Percentiles rank a stretch among this genome's conserved stretches.
Evolutionary conservation across 2,797 vertebrate genomes (phyloP).

Genomic region (Parotocinclus haroldoi): DNA sequence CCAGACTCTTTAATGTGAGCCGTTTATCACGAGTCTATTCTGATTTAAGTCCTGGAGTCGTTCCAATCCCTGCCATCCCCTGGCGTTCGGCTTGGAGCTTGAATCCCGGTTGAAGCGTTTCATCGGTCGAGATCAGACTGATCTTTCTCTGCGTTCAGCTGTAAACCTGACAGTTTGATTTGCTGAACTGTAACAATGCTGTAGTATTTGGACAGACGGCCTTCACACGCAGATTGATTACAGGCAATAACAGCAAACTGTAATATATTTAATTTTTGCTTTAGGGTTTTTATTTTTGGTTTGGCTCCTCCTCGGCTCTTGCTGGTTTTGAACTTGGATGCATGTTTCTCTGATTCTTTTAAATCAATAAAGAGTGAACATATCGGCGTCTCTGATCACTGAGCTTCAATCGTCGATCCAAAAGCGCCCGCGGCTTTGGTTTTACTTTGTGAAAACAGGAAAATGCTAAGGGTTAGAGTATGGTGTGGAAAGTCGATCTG

Average conservation of each 20-base stretch:
- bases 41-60: constrained; percentile 3
- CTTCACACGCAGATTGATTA: constrained; percentile 61
- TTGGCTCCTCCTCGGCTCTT: constrained; percentile 52
- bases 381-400: constrained; percentile 56
- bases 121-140: too few relatives aligned
- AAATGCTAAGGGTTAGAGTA: too few relatives aligned
- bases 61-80: not conserved
- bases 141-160: constrained; percentile 27
- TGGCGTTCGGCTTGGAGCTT: too few relatives aligned
- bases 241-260: constrained; percentile 78
- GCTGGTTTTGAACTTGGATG: constrained; percentile 82
- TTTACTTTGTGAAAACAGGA: too few relatives aligned
- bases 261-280: constrained; percentile 67
- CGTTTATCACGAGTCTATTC: not conserved
- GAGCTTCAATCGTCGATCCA: too few relatives aligned
- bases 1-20: constrained; percentile 2
- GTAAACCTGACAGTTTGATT: constrained; percentile 45
- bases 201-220: constrained; percentile 65
- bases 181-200: constrained; percentile 56
- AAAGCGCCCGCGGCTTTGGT: too few relatives aligned
- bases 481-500: too few relatives aligned
- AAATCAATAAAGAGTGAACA: constrained; percentile 90
- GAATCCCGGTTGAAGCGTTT: too few relatives aligned
- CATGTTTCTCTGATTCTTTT: constrained; percentile 88
- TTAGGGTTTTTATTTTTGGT: constrained; percentile 22